Evolutionary conservation across 1,140 invertebrate genomes (phyloP), one percentile per base, ranked within the genome.

Genomic region (Sycophila sp.): DNA sequence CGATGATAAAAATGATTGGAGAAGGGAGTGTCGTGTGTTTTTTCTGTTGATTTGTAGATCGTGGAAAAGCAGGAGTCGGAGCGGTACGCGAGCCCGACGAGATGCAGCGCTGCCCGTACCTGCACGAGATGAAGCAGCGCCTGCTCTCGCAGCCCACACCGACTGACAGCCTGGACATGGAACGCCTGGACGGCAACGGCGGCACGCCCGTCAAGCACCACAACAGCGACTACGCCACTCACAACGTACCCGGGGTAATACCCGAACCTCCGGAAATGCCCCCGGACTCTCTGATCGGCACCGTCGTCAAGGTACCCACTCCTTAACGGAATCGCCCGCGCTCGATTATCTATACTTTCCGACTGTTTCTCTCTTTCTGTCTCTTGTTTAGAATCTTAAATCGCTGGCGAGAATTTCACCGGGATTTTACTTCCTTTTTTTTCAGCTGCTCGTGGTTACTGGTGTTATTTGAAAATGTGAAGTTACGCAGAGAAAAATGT

Each of bases 121-220:
- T 95, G 83, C 92, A 94, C 89, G 94, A 94, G 90, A 95, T 94
- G 94, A 94, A 94, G 88, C 93, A 95, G 89, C 91, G 93, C 80
- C 87, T 95, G 82, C 88, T 94, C 76, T 91, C 89, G 75, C 89
- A 92, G 78, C 89, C 89, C 58, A 86, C 87, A 78, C 83, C 85
- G 76, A 84, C 84, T 22, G 85, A 87, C 71, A 85, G 84, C 76
- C 75, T 87, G 73, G 87, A 88, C 78, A 86, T 86, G 83, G 83
- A 87, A 60, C 81, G 89, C 69, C 83, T 85, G 71, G 82, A 86
- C 73, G 83, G 81, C 65, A 73, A 60, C 53, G 81, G 81, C 69
- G 85, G 32, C 11, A 47, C 69, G 11, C 34, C 53, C 13, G 13
- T 34, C 30, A 56, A 64, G 7, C 45, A 63, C n/a, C 26, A 22